These are phyloP conservation scores for Oophaga pumilio DNA, from an alignment of 2,113 vertebrate genomes.

Conservation along the genomic window DNA sequence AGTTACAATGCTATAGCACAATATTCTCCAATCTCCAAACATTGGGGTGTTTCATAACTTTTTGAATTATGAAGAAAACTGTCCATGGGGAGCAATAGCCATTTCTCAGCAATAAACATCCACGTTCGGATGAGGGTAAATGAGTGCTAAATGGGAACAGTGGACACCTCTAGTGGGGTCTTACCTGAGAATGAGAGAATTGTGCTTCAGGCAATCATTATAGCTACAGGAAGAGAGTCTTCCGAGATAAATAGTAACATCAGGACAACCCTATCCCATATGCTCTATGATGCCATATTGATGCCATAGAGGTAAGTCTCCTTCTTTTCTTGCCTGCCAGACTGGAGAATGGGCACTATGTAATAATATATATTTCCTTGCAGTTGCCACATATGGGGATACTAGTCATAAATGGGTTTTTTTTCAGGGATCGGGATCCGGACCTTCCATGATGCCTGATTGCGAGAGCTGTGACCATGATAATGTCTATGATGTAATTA, in stretches of 20 bases:
- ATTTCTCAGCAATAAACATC: too few relatives aligned
- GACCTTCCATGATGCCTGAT: neutral
- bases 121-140: too few relatives aligned
- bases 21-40: too few relatives aligned
- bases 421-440: neutral
- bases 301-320: too few relatives aligned
- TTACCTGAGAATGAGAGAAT: too few relatives aligned
- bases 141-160: too few relatives aligned
- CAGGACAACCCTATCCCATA: neutral
- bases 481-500: neutral
- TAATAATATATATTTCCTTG: neutral
- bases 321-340: neutral
- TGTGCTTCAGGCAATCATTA: neutral
- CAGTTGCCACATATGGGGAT: neutral
- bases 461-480: neutral
- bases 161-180: too few relatives aligned
- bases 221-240: neutral
- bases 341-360: neutral
- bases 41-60: too few relatives aligned
- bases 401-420: neutral
- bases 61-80: too few relatives aligned
- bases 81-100: too few relatives aligned
- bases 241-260: neutral
- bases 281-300: neutral
- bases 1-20: too few relatives aligned